These are phyloP conservation scores for Caenorhabditis plicata DNA, from an alignment of 2,888 invertebrate species.

Conservation along the genomic window DNA sequence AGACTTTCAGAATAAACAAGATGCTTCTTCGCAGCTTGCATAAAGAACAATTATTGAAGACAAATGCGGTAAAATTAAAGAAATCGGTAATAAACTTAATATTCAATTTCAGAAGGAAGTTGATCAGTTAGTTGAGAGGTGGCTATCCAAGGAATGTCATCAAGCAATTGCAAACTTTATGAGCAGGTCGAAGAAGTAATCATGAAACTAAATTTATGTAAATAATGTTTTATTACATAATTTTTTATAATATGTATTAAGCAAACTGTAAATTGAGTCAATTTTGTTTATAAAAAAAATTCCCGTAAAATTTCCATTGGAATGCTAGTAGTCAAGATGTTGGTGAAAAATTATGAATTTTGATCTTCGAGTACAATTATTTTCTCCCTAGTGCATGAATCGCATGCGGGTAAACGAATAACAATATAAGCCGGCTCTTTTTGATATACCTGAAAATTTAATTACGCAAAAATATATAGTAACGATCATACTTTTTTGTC, in stretches of 20 bases:
- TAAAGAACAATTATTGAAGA: constrained; percentile 68
- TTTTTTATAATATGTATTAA: neutral
- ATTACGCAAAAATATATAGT: neutral
- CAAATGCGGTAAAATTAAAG: constrained; percentile 64
- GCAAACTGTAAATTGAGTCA: neutral
- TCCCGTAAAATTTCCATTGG: too few relatives aligned
- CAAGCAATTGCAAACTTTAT: constrained; percentile 73
- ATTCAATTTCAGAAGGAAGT: constrained; percentile 71
- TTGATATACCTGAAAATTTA: constrained; percentile 40
- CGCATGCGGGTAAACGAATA: constrained; percentile 57
- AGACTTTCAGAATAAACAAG: constrained; percentile 76
- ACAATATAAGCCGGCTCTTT: constrained; percentile 57
- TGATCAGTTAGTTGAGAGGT: constrained; percentile 73
- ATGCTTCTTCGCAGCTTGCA: constrained; percentile 73
- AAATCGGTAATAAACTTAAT: constrained; percentile 65
- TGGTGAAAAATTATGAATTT: constrained; percentile 5
- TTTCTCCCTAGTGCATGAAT: constrained; percentile 50
- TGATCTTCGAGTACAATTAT: constrained; percentile 51
- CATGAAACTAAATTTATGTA: constrained; percentile 1
- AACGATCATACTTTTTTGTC: constrained; percentile 41
- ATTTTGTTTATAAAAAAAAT: neutral
- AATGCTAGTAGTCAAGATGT: neutral
- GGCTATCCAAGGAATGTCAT: constrained; percentile 74
- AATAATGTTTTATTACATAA: constrained; percentile 1
- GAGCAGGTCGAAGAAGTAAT: constrained; percentile 49